These are phyloP conservation scores for Spatulosminthurus flaviceps DNA, from an alignment of 2,888 invertebrate genomes.

Conservation along the genomic window DNA sequence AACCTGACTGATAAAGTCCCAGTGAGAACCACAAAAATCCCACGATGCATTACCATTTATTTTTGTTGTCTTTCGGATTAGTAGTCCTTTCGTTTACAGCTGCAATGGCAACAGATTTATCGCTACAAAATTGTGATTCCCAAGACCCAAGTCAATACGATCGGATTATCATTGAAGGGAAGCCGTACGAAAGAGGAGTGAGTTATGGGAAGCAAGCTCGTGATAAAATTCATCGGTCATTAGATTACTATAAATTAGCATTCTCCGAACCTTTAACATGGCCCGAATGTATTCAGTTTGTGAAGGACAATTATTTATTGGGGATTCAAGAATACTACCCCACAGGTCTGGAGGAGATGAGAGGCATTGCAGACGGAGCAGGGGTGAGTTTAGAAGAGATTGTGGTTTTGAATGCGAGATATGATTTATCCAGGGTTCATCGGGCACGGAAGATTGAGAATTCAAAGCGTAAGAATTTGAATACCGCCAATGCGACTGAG, in stretches of 20 bases:
- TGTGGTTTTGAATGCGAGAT: slow-evolving; percentile 53
- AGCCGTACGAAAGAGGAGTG: slow-evolving; percentile 49
- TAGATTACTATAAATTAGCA: slow-evolving; percentile 49
- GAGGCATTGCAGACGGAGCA: slow-evolving; percentile 54
- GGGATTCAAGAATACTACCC: slow-evolving; percentile 50
- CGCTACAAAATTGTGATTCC: neutral
- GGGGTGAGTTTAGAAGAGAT: slow-evolving; percentile 51
- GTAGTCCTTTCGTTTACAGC: no score
- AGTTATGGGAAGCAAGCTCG: slow-evolving; percentile 55
- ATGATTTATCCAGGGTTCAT: slow-evolving; percentile 52
- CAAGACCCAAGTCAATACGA: slow-evolving; percentile 18
- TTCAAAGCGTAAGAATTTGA: neutral
- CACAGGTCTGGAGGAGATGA: slow-evolving; percentile 54
- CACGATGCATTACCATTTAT: no score
- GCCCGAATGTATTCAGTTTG: slow-evolving; percentile 51
- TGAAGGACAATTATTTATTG: slow-evolving; percentile 48
- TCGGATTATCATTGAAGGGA: slow-evolving; percentile 21
- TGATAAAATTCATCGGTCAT: slow-evolving; percentile 48
- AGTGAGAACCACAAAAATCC: no score
- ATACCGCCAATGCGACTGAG: neutral
- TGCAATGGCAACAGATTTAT: no score
- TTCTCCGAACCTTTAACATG: slow-evolving; percentile 47
- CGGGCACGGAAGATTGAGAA: slow-evolving; percentile 15
- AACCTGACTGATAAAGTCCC: no score
- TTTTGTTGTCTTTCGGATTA: no score